Evolutionary conservation across 1,140 invertebrate genomes (phyloP).

Genomic region (Apolygus lucorum): DNA sequence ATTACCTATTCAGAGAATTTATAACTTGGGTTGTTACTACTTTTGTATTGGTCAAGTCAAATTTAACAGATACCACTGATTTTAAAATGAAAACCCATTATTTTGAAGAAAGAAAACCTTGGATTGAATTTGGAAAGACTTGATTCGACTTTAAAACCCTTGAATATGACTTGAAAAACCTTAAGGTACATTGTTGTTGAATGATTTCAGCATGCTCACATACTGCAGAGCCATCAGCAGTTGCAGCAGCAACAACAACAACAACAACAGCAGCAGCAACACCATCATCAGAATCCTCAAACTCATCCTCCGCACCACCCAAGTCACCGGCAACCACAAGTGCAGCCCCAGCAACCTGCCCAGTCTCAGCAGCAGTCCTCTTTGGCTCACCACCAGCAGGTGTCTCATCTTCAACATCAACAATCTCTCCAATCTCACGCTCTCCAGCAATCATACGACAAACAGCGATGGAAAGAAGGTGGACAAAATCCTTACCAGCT

Average conservation of each 20-base stretch:
- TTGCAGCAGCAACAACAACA: constrained; percentile 33
- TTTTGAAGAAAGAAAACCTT: no score
- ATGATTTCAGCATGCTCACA: constrained; percentile 3
- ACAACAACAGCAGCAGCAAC: constrained; percentile 26
- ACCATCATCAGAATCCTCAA: constrained; percentile 25
- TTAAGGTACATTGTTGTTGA: no score
- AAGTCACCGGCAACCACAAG: constrained; percentile 31
- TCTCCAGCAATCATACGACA: neutral
- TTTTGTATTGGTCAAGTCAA: no score
- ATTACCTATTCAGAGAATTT: no score
- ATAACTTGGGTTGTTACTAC: no score
- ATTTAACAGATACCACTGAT: no score
- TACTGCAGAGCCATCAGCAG: constrained; percentile 14
- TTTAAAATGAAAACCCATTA: no score
- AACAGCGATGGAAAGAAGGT: neutral
- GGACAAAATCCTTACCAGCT: neutral
- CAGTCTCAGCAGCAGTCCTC: constrained; percentile 23
- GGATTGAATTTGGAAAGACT: no score
- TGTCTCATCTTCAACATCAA: constrained; percentile 25
- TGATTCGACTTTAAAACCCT: no score
- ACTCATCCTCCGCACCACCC: constrained; percentile 1
- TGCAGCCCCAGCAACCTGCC: constrained; percentile 22
- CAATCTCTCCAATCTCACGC: constrained; percentile 24
- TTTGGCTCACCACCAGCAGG: neutral
- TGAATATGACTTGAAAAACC: no score